Base-by-base conservation (phyloP, 1,140 invertebrate species). In the Tetranychus cinnabarinus region DNA sequence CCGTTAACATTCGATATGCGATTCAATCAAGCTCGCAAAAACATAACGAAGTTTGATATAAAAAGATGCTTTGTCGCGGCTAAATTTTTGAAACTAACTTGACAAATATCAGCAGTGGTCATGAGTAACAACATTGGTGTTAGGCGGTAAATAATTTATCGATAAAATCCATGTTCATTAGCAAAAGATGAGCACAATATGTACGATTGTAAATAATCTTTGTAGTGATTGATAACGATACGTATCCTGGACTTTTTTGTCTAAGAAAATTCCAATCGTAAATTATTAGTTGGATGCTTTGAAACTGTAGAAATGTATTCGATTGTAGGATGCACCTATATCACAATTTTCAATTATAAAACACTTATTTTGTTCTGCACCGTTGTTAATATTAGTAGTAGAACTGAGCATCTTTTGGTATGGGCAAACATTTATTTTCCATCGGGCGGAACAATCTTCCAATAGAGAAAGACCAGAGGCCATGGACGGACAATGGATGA, bases 261-360 rank as follows among this genome's bases (percentile, higher is more conserved):
- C 92, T 91, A 10, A 93, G 73, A 64, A 84, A 83, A 64, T 95
- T 90, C 96, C 91, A 77, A 87, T 85, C 15, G 91, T 91, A 75
- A 96, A 90, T 83, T 88, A 96, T 72, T 96, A 23, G 23, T 95
- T 70, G 93, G 86, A 76, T 96, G 91, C 58, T 91, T 89, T 45
- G 23, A 61, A 55, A 55, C 60, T 60, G 39, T 48, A 58, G 56
- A 64, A 64, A 54, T 65, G 56, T 39, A 62, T 56, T n/a, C 59
- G 31, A 33, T 60, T 50, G 46, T 60, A 60, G 6, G 56, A 62
- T 3, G 61, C 61, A 39, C 61, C 61, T n/a, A 58, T 48, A 50
- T 62, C 61, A 52, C n/a, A 39, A 42, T 58, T 47, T 46, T 62
- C 61, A 48, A 58, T 58, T 13, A 58, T 33, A 36, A 61, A 61